Evolutionary conservation across 2,888 invertebrate species (phyloP).

Genomic region (Homarus gammarus): DNA sequence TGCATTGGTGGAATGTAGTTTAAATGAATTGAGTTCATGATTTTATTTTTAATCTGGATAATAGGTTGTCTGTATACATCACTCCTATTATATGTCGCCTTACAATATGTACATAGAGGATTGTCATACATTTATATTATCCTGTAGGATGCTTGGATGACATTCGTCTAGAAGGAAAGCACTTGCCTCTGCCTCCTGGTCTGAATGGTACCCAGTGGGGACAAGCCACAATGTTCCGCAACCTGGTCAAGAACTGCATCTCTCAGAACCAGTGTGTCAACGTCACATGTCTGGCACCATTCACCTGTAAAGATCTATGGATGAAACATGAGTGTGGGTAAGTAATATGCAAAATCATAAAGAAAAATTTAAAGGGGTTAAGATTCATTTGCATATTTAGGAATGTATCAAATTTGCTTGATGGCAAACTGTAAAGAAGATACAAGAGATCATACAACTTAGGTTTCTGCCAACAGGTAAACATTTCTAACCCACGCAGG

Average conservation of each 20-base stretch:
- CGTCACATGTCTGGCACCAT: conserved; percentile 94
- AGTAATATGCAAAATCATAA: conserved; percentile 81
- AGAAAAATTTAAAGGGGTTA: neutral
- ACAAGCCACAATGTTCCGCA: conserved; percentile 95
- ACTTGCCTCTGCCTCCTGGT: conserved; percentile 94
- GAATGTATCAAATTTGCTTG: too few relatives aligned
- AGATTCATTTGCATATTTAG: neutral
- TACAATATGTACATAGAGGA: too few relatives aligned
- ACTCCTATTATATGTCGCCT: too few relatives aligned
- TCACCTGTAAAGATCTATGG: conserved; percentile 98
- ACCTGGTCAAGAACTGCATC: conserved; percentile 94
- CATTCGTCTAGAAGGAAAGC: conserved; percentile 94
- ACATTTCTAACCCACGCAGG: too few relatives aligned
- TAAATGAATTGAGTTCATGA: too few relatives aligned
- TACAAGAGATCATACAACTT: too few relatives aligned
- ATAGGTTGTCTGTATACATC: too few relatives aligned
- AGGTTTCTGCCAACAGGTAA: too few relatives aligned
- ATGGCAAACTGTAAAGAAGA: too few relatives aligned
- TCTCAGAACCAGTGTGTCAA: conserved; percentile 97
- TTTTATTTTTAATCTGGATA: too few relatives aligned
- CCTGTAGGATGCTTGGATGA: conserved; percentile 89
- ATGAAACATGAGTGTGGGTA: conserved; percentile 99
- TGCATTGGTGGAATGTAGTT: too few relatives aligned
- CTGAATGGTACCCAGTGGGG: conserved; percentile 98
- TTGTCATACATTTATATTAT: too few relatives aligned